Conservation (phyloP, 2,888 invertebrate genomes). For the Melikaiella ostensackeni region DNA sequence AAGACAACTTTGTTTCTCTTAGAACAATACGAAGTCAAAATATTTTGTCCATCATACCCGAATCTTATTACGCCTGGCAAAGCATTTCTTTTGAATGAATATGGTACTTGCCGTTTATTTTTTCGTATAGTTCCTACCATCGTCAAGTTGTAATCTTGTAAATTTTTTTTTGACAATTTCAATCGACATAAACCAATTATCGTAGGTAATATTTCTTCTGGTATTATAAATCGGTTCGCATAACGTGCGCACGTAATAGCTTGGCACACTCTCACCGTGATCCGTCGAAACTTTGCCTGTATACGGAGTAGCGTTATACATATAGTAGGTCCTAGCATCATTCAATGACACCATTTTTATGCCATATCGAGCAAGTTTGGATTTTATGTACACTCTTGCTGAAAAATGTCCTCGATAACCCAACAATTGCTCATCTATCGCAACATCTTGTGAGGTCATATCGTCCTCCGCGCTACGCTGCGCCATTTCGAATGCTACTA, state of each 20-base stretch:
- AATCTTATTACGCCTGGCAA: neutral
- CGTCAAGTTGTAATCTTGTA: neutral
- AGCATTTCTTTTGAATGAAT: constrained; percentile 17
- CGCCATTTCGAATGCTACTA: too few relatives aligned
- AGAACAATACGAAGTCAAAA: too few relatives aligned
- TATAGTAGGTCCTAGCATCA: constrained; percentile 42
- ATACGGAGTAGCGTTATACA: constrained; percentile 42
- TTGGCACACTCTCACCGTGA: constrained; percentile 38
- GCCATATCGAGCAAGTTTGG: too few relatives aligned
- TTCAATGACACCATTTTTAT: too few relatives aligned
- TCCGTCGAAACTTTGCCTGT: constrained; percentile 3
- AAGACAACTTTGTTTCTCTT: constrained; percentile 52
- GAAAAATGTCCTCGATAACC: too few relatives aligned
- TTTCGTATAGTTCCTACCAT: constrained; percentile 38
- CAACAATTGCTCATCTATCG: too few relatives aligned
- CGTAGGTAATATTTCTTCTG: constrained; percentile 37
- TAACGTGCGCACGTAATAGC: constrained; percentile 42
- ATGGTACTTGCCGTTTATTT: constrained; percentile 42
- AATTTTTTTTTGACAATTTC: neutral
- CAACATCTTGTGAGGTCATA: too few relatives aligned
- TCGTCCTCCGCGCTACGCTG: neutral
- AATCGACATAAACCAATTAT: constrained; percentile 33
- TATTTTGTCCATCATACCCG: constrained; percentile 3
- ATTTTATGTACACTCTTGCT: too few relatives aligned
- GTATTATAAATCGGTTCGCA: constrained; percentile 40